Conservation (phyloP, 2,113 vertebrate species). For the Pseudonaja textilis region DNA sequence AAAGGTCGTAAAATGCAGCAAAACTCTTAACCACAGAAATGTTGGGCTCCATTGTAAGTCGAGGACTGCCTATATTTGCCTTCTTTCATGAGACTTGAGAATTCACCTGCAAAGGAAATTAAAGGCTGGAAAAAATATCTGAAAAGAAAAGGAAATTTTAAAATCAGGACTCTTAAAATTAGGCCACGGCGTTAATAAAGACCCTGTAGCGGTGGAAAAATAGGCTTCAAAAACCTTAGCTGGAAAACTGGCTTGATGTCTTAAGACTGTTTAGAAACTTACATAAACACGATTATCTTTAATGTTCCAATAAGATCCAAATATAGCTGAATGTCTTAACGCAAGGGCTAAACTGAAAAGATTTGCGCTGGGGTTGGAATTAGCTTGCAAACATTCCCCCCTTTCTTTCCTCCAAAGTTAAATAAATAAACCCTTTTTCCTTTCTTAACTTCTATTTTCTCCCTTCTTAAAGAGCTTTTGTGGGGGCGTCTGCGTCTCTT, state of each 20-base stretch:
- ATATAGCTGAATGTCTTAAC: no score
- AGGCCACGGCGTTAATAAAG: background rate
- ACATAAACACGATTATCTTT: background rate
- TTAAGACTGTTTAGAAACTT: background rate
- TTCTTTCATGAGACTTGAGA: background rate
- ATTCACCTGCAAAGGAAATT: background rate
- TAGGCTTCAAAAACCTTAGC: background rate
- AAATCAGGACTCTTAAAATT: background rate
- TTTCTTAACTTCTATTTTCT: background rate
- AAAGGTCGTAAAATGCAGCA: no score
- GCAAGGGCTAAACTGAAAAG: background rate
- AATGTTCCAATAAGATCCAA: background rate
- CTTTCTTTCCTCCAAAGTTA: rapidly evolving
- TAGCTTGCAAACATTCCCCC: background rate
- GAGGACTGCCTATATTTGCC: no score
- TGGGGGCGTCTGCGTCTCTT: rapidly evolving
- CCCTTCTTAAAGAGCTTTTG: no score
- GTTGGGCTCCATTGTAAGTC: no score
- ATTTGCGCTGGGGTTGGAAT: background rate
- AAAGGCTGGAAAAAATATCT: background rate
- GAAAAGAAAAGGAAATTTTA: background rate
- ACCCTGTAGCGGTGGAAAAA: background rate
- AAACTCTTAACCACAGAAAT: no score
- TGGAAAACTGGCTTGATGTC: background rate
- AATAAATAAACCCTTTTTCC: background rate